A percentile compares a stretch with the other conserved stretches of the same genome.
Conservation (phyloP, 2,113 vertebrate genomes). For the Chascanopsetta lugubris region DNA sequence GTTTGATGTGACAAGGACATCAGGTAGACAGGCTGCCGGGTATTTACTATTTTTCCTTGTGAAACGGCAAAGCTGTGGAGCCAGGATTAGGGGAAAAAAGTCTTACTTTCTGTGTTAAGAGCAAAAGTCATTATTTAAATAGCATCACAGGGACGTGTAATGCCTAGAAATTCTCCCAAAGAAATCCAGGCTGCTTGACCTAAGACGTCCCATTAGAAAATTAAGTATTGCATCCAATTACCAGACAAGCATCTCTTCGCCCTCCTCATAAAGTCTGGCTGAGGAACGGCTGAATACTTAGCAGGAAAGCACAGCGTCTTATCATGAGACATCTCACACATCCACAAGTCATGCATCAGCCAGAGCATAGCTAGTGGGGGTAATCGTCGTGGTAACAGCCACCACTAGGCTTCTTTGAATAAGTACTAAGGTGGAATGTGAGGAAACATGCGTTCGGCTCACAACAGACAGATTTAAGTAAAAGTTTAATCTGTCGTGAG, state of each 20-base stretch:
- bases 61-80: neutral
- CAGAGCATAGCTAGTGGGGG: constrained; percentile 15
- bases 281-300: constrained; percentile 49
- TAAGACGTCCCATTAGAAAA: constrained; percentile 65
- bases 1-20: constrained; percentile 39
- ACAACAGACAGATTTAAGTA: neutral
- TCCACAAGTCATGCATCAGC: constrained; percentile 28
- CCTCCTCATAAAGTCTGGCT: constrained; percentile 49
- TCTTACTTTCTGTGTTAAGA: constrained; percentile 12
- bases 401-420: constrained; percentile 40
- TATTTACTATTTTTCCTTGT: neutral
- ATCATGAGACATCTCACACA: constrained; percentile 47
- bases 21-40: constrained; percentile 7
- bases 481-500: constrained; percentile 27
- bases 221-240: constrained; percentile 71
- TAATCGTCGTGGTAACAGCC: constrained; percentile 27
- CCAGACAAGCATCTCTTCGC: constrained; percentile 67
- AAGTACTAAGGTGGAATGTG: constrained; percentile 13
- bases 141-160: constrained; percentile 30
- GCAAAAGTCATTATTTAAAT: constrained; percentile 35
- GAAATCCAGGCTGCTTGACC: constrained; percentile 59
- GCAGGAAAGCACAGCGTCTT: constrained; percentile 32
- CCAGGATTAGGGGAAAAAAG: neutral
- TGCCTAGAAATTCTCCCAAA: constrained; percentile 41
- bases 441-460: constrained; percentile 1